Evolutionary conservation across 1,140 invertebrate genomes (phyloP), one percentile per base, ranked within the genome.

Genomic region (Drosophila novamexicana): DNA sequence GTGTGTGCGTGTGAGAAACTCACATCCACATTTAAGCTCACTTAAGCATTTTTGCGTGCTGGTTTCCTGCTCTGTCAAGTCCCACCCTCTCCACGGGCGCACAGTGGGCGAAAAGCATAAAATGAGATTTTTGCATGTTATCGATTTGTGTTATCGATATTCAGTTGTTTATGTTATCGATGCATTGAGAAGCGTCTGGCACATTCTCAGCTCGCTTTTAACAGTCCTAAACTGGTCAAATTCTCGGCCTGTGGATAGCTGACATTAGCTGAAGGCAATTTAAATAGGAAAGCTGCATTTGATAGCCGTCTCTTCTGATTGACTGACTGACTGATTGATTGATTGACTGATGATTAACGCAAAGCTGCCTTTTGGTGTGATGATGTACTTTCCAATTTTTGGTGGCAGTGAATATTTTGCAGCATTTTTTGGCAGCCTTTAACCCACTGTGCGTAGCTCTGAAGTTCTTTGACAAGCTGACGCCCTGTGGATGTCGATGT

Each of bases 1-100:
- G 22, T n/a, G 40, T 6, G 14, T 10, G 50, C 37, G 68, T 77
- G 65, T 67, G 58, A 12, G 42, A 32, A 78, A 81, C 81, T 78
- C 67, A 74, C 56, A 32, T 10, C n/a, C 56, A 18, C 22, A 68
- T 73, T 29, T 88, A 88, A 88, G 83, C 83, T 80, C 76, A 89
- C 80, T 88, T 88, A 88, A 88, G 83, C 80, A 89, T 82, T 83
- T 88, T 71, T 79, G 57, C 77, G 73, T 39, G 59, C 59, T 54
- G 52, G 29, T 57, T 45, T 45, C 36, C 37, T n/a, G 50, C 44
- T 32, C 29, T 32, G 10, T 10, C 39, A 8, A 9, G 39, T 4
- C 7, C 14, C 18, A 18, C 1, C 18, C 1, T n/a, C 6, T 53
- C 7, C 32, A 1, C 32, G 2, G 7, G 7, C 8, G 52, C 52